Conservation (phyloP, 2,888 invertebrate species). For the Zygaena filipendulae region DNA sequence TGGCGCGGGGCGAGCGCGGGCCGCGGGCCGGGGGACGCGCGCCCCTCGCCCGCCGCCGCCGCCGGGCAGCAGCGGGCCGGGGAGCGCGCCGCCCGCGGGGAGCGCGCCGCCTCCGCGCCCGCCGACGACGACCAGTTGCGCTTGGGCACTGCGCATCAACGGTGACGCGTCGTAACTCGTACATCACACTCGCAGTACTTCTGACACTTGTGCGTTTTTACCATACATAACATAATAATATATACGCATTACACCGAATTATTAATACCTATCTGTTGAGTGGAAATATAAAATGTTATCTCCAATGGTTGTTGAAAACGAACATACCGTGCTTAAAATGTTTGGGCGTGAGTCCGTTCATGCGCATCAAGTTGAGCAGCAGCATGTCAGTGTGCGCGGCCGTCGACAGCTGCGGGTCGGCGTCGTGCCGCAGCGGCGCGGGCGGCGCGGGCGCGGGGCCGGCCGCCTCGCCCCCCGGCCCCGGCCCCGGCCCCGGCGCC, state of each 20-base stretch:
- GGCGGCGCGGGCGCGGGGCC: conserved; percentile 16
- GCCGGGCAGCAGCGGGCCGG: conserved; percentile 6
- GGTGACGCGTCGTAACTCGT: too few relatives aligned
- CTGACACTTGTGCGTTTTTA: not conserved
- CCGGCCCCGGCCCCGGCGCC: conserved; percentile 19
- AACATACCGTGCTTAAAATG: conserved; percentile 33
- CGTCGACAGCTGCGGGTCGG: conserved; percentile 43
- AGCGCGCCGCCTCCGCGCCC: conserved; percentile 12
- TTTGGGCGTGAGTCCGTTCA: conserved; percentile 41
- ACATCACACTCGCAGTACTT: too few relatives aligned
- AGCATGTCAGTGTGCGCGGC: conserved; percentile 55
- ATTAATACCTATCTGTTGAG: too few relatives aligned
- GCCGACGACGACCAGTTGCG: conserved; percentile 36
- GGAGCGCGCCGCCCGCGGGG: conserved; percentile 7
- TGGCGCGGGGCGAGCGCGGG: conserved; percentile 10
- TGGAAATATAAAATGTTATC: too few relatives aligned
- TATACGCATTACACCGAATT: too few relatives aligned
- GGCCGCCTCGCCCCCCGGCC: conserved; percentile 26
- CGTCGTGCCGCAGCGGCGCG: conserved; percentile 20
- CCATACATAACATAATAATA: too few relatives aligned
- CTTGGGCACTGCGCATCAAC: conserved; percentile 27
- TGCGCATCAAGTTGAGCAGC: conserved; percentile 52
- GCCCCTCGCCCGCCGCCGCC: conserved; percentile 7
- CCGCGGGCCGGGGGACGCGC: conserved; percentile 3
- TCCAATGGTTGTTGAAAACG: too few relatives aligned